phyloP scores from a whole-genome alignment of 2,113 vertebrate genomes.

The Agelaius phoeniceus region DNA sequence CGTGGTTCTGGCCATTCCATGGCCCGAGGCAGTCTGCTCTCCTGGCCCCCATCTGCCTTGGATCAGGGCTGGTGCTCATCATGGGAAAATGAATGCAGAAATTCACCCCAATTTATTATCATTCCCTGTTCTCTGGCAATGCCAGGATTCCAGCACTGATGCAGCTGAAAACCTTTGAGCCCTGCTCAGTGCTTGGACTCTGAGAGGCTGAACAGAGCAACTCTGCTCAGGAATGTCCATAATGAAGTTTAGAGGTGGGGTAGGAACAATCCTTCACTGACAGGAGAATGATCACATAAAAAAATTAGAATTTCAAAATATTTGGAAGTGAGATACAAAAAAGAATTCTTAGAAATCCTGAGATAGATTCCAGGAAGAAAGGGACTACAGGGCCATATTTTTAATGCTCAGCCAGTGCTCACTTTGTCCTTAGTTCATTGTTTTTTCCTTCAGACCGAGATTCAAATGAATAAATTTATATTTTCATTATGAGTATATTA shows the following conservation, averaged over 20 bases:
- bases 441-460: neutral
- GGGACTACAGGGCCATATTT: neutral
- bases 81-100: neutral
- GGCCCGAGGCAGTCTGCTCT: neutral
- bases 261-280: neutral
- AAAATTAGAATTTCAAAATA: neutral
- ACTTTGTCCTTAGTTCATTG: neutral
- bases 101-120: neutral
- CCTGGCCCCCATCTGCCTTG: neutral
- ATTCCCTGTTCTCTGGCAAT: neutral
- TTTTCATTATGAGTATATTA: neutral
- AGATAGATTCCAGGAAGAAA: neutral
- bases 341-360: neutral
- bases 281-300: neutral
- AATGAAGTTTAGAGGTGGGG: neutral
- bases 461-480: neutral
- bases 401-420: neutral
- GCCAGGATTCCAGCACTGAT: neutral
- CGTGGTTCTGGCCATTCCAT: neutral
- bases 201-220: neutral
- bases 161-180: neutral
- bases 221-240: neutral
- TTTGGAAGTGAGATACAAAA: neutral
- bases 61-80: neutral
- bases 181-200: neutral